Evolutionary conservation across 1,140 invertebrate genomes (phyloP), one percentile per base, ranked within the genome.

Genomic region (Meloidogyne chitwoodi): DNA sequence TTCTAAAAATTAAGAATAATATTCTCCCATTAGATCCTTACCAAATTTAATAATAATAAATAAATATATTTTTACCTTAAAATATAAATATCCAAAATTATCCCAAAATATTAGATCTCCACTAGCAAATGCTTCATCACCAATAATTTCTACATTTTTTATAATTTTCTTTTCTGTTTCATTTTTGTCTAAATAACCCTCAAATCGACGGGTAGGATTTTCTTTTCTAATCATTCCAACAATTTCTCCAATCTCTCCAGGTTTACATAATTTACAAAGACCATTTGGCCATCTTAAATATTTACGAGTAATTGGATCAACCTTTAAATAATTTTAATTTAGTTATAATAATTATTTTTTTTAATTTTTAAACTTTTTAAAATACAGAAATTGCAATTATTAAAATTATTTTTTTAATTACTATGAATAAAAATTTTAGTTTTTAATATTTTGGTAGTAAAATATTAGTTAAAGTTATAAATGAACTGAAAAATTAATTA

Each of bases 161-260:
- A 95, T 92, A 38, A 98, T 88, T 88, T 99, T 98, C 88, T 95
- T 97, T 56, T 92, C 91, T 0, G 94, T 96, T 1, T 94, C 95
- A 62, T 91, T 91, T 83, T 93, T 91, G 88, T 96, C 93, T 0
- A 94, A 93, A 87, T 98, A 98, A 29, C 96, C 90, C 29, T 24
- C 67, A 31, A 68, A 68, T 90, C 88, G 31, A 86, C 84, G n/a
- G 91, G 90, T n/a, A 93, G 90, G 79, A 16, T 68, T 68, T 0
- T 48, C 67, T 14, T 2, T 24, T 41, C 67, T 22, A 27, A 99
- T 98, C 90, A 95, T 96, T 1, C 95, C 96, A 69, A 98, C 93
- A 84, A 99, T 93, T 76, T 96, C 94, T 44, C 96, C 96, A 0
- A 93, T 92, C 88, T 98, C 95, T 81, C 93, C 92, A 63, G 92